Evolutionary conservation across 2,888 invertebrate species (phyloP).

Genomic region (Luffia ferchaultella): DNA sequence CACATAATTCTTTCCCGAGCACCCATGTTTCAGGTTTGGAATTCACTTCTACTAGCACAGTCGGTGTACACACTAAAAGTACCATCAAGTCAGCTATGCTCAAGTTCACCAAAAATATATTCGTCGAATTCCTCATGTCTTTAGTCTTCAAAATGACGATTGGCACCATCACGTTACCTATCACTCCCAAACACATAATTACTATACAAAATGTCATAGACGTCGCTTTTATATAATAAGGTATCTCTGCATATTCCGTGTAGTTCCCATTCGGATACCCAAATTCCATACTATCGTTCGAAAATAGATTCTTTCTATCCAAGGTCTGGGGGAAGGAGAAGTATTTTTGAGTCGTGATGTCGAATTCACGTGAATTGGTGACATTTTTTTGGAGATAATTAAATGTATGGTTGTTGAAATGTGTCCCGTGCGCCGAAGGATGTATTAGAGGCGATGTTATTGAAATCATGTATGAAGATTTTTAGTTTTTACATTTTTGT

Average conservation of each 20-base stretch:
- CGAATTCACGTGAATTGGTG: background rate
- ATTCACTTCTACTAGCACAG: conserved; percentile 93
- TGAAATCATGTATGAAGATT: background rate
- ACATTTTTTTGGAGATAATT: background rate
- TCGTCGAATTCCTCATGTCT: conserved; percentile 94
- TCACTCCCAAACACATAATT: conserved; percentile 88
- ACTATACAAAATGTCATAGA: conserved; percentile 89
- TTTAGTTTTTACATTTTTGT: background rate
- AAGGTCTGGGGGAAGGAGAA: background rate
- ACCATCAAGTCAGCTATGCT: conserved; percentile 94
- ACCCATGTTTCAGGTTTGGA: conserved; percentile 93
- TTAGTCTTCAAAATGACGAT: conserved; percentile 91
- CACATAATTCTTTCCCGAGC: conserved; percentile 91
- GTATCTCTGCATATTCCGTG: conserved; percentile 69
- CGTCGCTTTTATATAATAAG: conserved; percentile 85
- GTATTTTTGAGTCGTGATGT: background rate
- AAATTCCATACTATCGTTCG: conserved; percentile 20
- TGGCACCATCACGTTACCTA: conserved; percentile 94
- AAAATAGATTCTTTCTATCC: background rate
- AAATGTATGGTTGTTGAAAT: background rate
- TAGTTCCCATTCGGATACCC: conserved; percentile 29
- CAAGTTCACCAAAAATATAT: conserved; percentile 92
- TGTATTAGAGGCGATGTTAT: background rate
- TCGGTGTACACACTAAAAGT: conserved; percentile 89
- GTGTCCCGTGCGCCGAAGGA: background rate